Evolutionary conservation across 2,888 invertebrate species (phyloP).

Genomic region (Itoplectis maculator): DNA sequence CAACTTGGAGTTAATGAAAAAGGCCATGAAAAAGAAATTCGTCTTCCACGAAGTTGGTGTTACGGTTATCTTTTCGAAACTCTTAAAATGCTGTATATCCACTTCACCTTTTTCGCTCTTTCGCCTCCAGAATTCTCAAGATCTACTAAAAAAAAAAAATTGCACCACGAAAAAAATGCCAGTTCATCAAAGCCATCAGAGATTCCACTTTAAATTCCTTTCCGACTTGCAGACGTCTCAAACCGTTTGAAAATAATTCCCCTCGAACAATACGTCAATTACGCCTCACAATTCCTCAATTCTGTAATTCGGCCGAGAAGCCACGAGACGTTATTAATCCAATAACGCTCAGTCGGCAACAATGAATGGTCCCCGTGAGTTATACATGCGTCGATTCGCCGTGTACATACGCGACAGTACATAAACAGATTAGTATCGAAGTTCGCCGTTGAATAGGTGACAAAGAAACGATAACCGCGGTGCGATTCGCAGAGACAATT

Average conservation of each 20-base stretch:
- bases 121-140: too few species aligned
- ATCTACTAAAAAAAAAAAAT: too few species aligned
- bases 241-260: too few species aligned
- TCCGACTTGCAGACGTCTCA: too few species aligned
- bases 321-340: conserved; percentile 21
- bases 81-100: neutral
- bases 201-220: too few species aligned
- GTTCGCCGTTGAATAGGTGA: conserved; percentile 54
- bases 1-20: too few species aligned
- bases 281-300: neutral
- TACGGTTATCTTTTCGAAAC: too few species aligned
- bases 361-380: conserved; percentile 6
- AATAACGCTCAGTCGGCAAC: conserved; percentile 23
- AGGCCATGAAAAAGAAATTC: neutral
- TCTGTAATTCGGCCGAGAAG: conserved; percentile 2
- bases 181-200: too few species aligned
- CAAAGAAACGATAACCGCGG: conserved; percentile 62
- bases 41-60: too few species aligned
- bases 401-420: conserved; percentile 1
- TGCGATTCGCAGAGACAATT: conserved; percentile 54
- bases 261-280: neutral
- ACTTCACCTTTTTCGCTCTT: too few species aligned
- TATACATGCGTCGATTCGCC: neutral
- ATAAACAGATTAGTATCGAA: conserved; percentile 53
- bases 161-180: too few species aligned